Base-by-base conservation (phyloP, 2,113 vertebrate genomes). In the Thunnus maccoyii region DNA sequence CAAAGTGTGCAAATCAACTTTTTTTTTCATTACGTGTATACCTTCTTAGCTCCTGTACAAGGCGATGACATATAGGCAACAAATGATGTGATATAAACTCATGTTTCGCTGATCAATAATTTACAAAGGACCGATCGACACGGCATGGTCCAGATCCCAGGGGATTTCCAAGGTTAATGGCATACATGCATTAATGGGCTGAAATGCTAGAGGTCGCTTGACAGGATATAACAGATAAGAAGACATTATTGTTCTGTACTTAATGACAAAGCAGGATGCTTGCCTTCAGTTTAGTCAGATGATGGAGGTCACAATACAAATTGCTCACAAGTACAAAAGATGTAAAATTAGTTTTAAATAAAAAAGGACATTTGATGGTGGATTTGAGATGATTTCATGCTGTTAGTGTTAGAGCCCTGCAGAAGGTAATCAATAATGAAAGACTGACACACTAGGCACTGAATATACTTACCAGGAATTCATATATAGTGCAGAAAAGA, bases 81-180 rank as follows among this genome's bases (percentile, higher is more conserved):
- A 44, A n/a, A 73, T 62, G 78, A 90, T 56, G n/a, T 30, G 52
- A 75, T 4, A 82, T 52, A 56, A 88, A 83, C 80, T 86, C 78
- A 67, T 44, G 72, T 78, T 89, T 80, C 69, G 3, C 66, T 76
- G 47, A 90, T 93, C 90, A 90, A 91, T 93, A 89, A 93, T 90
- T 92, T 83, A 91, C 79, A 86, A 69, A 64, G 64, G 50, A 82
- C 22, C 54, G 82, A 91, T 89, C 30, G 63, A 78, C 81, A 62
- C 4, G 12, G 69, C 71, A 72, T 67, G 46, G 44, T 75, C 64
- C 48, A 58, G 15, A 76, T 75, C 84, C 78, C 61, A 0, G 2
- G 74, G 90, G 89, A 91, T 86, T 92, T 47, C 50, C 74, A 78
- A 76, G 94, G 94, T 95, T 96, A 96, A 96, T 94, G 93, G 93